Conservation (phyloP, 2,888 invertebrate genomes). For the Panzeria rudis region DNA sequence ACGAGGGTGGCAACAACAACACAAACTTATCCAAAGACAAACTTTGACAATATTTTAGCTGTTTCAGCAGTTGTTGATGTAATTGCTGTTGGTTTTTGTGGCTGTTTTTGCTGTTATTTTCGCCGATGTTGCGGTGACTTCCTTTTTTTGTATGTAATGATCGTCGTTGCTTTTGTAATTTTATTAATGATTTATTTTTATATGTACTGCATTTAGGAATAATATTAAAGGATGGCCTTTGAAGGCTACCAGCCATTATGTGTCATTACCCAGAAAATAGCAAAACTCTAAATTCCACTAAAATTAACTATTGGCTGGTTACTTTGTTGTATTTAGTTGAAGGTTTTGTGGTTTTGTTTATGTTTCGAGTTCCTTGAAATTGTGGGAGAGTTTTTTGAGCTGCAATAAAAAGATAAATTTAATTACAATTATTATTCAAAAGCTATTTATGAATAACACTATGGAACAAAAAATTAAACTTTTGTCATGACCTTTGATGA, state of each 20-base stretch:
- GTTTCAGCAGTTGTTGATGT: slow-evolving; percentile 51
- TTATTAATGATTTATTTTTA: slow-evolving; percentile 51
- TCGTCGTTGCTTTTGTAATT: slow-evolving; percentile 29
- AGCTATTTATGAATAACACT: too few species aligned
- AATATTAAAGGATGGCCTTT: slow-evolving; percentile 69
- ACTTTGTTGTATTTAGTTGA: slow-evolving; percentile 38
- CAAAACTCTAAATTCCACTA: slow-evolving; percentile 47
- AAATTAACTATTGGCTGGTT: slow-evolving; percentile 34
- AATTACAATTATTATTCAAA: background rate
- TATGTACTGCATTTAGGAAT: slow-evolving; percentile 50
- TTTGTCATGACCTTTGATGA: too few species aligned
- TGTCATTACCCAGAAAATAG: slow-evolving; percentile 72
- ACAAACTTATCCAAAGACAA: slow-evolving; percentile 50
- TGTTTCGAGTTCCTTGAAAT: slow-evolving; percentile 5
- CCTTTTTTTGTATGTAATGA: slow-evolving; percentile 13
- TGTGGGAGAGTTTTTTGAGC: slow-evolving; percentile 4
- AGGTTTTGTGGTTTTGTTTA: background rate
- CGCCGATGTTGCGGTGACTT: slow-evolving; percentile 11
- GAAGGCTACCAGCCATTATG: slow-evolving; percentile 75
- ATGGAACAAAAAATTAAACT: too few species aligned
- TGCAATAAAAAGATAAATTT: slow-evolving; percentile 7
- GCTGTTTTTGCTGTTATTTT: slow-evolving; percentile 3
- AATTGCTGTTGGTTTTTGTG: slow-evolving; percentile 57
- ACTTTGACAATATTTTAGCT: slow-evolving; percentile 57
- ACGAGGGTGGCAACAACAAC: slow-evolving; percentile 49